Evolutionary conservation across 2,888 invertebrate genomes (phyloP).

Genomic region (Parascotia fuliginaria): DNA sequence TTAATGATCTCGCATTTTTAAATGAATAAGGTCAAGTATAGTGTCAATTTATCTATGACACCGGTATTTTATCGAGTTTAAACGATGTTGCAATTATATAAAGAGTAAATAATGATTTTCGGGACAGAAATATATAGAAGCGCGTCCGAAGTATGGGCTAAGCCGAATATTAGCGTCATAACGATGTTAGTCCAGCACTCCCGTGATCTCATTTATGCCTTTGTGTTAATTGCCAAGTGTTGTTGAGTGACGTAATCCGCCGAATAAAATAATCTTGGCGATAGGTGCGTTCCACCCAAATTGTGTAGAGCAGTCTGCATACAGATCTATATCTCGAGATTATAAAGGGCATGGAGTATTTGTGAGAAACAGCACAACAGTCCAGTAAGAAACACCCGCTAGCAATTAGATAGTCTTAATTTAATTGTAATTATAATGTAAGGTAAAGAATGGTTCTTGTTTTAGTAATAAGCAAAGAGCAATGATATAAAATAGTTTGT

Average conservation of each 20-base stretch:
- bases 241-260: conserved; percentile 34
- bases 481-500: conserved; percentile 86
- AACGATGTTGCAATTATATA: conserved; percentile 15
- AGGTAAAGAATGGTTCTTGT: conserved; percentile 85
- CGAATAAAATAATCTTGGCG: conserved; percentile 36
- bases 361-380: conserved; percentile 70
- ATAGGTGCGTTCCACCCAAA: conserved; percentile 32
- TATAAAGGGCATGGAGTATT: conserved; percentile 61
- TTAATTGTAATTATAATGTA: conserved; percentile 82
- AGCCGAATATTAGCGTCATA: conserved; percentile 31
- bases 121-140: conserved; percentile 10
- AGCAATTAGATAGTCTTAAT: conserved; percentile 84
- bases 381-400: conserved; percentile 81
- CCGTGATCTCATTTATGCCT: conserved; percentile 44
- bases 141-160: conserved; percentile 23
- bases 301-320: conserved; percentile 49
- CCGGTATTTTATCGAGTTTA: conserved; percentile 11
- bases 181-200: conserved; percentile 1
- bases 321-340: conserved; percentile 59
- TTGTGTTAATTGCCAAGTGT: conserved; percentile 41
- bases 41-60: conserved; percentile 21
- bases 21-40: conserved; percentile 26
- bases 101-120: conserved; percentile 14
- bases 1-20: conserved; percentile 36
- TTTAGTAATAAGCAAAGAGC: conserved; percentile 83